Percentiles rank a stretch among this genome's conserved stretches.
Conservation (phyloP, 2,113 vertebrate species). For the Hypomesus transpacificus region DNA sequence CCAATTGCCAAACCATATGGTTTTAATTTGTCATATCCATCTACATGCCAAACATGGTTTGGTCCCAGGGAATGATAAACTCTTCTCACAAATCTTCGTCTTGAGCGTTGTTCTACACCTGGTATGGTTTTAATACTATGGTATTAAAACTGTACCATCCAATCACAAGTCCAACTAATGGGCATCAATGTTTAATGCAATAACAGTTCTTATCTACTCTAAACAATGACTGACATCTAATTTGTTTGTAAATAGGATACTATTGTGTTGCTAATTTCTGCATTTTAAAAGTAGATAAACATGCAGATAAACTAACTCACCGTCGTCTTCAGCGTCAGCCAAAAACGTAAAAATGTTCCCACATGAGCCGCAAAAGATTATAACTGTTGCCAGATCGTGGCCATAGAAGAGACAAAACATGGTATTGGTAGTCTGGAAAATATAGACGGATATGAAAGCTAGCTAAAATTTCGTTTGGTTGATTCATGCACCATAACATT, state of each 20-base stretch:
- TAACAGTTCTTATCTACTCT: neutral
- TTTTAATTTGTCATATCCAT: slow-evolving; percentile 23
- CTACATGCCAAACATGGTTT: slow-evolving; percentile 14
- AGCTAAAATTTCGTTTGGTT: neutral
- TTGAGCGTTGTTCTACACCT: slow-evolving; percentile 2
- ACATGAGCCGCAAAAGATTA: slow-evolving; percentile 1
- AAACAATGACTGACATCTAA: slow-evolving; percentile 2
- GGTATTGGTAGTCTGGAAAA: neutral
- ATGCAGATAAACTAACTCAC: slow-evolving; percentile 2
- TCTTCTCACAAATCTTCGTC: slow-evolving; percentile 21
- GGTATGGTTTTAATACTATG: too few species aligned
- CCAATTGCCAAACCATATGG: slow-evolving; percentile 20
- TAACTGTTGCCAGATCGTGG: slow-evolving; percentile 2
- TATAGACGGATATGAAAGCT: neutral
- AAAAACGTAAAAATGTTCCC: neutral
- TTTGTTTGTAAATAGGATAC: neutral
- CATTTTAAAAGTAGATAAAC: neutral
- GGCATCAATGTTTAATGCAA: neutral
- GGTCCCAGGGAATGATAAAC: slow-evolving; percentile 11
- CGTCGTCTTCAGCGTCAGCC: slow-evolving; percentile 4
- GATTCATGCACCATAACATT: neutral
- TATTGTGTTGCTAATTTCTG: neutral
- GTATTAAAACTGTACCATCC: too few species aligned
- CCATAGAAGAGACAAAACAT: slow-evolving; percentile 13
- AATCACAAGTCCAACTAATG: neutral